phyloP scores from a whole-genome alignment of 2,888 invertebrate species.

The Cephus rjabovi region DNA sequence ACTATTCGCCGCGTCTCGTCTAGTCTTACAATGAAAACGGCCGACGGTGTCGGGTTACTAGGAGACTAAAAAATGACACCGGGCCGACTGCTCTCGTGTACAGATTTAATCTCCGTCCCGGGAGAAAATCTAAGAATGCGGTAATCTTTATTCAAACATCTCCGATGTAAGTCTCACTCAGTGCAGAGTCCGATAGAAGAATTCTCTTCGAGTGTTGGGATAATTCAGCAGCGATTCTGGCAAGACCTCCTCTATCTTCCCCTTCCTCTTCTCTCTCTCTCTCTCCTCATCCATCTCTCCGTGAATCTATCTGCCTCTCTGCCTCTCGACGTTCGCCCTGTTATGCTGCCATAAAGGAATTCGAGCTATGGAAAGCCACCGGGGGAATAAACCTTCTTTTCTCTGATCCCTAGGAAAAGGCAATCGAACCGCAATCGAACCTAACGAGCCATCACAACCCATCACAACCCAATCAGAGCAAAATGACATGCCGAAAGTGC shows the following conservation, averaged over 20 bases:
- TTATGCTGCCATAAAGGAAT: too few species aligned
- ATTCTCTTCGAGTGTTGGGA: constrained; percentile 13
- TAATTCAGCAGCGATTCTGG: constrained; percentile 12
- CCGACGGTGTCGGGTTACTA: background rate
- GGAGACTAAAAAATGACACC: constrained; percentile 2
- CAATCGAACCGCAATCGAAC: too few species aligned
- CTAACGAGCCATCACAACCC: too few species aligned
- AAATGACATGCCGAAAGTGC: too few species aligned
- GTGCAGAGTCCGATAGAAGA: constrained; percentile 14
- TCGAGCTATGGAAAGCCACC: too few species aligned
- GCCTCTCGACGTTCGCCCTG: background rate
- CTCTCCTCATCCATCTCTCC: background rate
- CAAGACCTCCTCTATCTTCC: constrained; percentile 6
- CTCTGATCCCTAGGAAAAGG: too few species aligned
- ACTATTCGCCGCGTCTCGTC: background rate
- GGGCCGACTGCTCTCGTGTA: background rate
- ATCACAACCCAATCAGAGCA: too few species aligned
- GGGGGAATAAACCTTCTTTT: too few species aligned
- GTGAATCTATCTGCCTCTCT: background rate
- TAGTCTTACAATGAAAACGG: background rate
- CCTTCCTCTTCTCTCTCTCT: background rate
- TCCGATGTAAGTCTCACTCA: constrained; percentile 23
- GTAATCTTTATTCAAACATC: constrained; percentile 44
- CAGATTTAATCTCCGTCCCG: constrained; percentile 25
- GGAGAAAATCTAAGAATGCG: constrained; percentile 41